Evolutionary conservation across 2,888 invertebrate genomes (phyloP).

Genomic region (Calephelis perditalis): DNA sequence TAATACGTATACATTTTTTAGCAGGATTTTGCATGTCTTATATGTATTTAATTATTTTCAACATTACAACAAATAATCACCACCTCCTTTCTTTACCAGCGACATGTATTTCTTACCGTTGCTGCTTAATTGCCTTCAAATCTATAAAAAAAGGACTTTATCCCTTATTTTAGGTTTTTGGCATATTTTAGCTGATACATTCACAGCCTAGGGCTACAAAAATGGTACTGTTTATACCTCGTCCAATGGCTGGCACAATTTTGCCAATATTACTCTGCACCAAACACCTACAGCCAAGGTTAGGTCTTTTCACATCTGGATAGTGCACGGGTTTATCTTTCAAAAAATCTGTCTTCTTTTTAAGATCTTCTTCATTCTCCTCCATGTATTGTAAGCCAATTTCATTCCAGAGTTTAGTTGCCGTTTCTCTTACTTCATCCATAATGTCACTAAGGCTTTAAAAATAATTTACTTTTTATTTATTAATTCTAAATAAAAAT

Average conservation of each 20-base stretch:
- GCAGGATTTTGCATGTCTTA: no score
- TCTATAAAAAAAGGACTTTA: no score
- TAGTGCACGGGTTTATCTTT: slow-evolving; percentile 83
- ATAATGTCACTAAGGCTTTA: slow-evolving; percentile 87
- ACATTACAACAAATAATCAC: no score
- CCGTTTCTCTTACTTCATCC: slow-evolving; percentile 81
- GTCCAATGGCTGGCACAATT: slow-evolving; percentile 83
- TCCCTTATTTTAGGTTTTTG: no score
- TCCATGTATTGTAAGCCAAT: slow-evolving; percentile 88
- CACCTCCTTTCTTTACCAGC: no score
- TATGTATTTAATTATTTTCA: no score
- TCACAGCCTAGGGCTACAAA: no score
- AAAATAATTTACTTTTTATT: slow-evolving; percentile 2
- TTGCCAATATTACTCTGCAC: slow-evolving; percentile 86
- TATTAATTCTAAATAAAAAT: no score
- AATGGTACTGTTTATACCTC: slow-evolving; percentile 41
- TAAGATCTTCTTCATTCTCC: slow-evolving; percentile 93
- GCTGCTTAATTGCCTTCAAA: no score
- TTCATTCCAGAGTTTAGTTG: slow-evolving; percentile 82
- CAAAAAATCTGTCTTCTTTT: slow-evolving; percentile 88
- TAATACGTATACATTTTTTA: no score
- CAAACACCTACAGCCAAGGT: slow-evolving; percentile 89
- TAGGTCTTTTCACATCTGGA: slow-evolving; percentile 87
- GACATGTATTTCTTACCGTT: no score
- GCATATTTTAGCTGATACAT: no score